Evolutionary conservation across 2,888 invertebrate genomes (phyloP).

Genomic region (Agrypnus murinus): DNA sequence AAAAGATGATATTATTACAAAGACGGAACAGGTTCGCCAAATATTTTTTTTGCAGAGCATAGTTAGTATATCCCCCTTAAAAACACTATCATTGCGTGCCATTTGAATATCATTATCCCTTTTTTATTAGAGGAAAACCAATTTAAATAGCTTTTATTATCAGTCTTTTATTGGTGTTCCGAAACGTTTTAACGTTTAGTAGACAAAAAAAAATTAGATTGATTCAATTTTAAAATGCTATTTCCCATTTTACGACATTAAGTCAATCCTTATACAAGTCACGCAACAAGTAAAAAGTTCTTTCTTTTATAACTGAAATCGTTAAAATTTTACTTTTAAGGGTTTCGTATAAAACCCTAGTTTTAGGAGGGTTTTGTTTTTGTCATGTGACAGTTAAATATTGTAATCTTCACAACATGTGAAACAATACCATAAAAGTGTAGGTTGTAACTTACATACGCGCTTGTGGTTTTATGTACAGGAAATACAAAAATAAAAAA

Average conservation of each 20-base stretch:
- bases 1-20: background rate
- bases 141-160: too few relatives aligned
- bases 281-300: constrained; percentile 4
- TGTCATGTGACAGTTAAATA: background rate
- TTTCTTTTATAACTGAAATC: background rate
- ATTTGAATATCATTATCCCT: too few relatives aligned
- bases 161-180: too few relatives aligned
- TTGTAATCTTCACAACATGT: background rate
- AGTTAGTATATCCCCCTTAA: too few relatives aligned
- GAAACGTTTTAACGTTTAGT: background rate
- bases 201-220: constrained; percentile 2
- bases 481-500: too few relatives aligned
- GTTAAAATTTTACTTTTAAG: constrained; percentile 2
- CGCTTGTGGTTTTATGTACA: too few relatives aligned
- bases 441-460: background rate
- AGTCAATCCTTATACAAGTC: constrained; percentile 1
- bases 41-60: too few relatives aligned
- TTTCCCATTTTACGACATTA: background rate
- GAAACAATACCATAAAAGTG: background rate
- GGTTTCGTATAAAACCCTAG: too few relatives aligned
- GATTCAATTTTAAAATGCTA: constrained; percentile 3
- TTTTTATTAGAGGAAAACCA: too few relatives aligned
- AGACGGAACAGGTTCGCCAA: background rate
- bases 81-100: too few relatives aligned
- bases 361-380: background rate